A percentile compares a stretch with the other conserved stretches of the same genome.
Evolutionary conservation across 2,888 invertebrate genomes (phyloP).

Genomic region (Agrotis exclamationis): DNA sequence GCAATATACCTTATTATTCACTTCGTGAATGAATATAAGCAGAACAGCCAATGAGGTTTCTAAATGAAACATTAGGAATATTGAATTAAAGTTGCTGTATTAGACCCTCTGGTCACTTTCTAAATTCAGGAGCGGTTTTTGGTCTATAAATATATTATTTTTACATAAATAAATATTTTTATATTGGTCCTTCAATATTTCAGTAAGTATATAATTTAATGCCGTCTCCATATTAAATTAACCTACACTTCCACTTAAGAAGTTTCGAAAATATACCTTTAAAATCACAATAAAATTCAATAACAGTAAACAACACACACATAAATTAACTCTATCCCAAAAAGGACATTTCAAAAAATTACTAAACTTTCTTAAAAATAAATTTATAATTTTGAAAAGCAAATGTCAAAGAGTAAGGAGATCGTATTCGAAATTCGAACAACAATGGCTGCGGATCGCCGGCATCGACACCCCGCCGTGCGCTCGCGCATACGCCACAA

Average conservation of each 20-base stretch:
- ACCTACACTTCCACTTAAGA: neutral
- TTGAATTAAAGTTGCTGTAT: too few species aligned
- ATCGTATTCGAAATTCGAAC: constrained; percentile 80
- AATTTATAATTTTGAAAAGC: constrained; percentile 86
- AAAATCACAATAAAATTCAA: constrained; percentile 49
- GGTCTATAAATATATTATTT: too few species aligned
- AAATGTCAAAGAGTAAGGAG: constrained; percentile 85
- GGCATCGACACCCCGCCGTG: constrained; percentile 82
- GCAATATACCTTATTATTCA: too few species aligned
- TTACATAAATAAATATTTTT: neutral
- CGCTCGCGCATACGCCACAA: constrained; percentile 80
- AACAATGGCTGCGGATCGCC: constrained; percentile 83
- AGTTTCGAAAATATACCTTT: constrained; percentile 1
- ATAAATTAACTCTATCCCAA: constrained; percentile 58
- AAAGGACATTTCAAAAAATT: constrained; percentile 73
- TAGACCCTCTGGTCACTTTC: neutral
- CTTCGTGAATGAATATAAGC: too few species aligned
- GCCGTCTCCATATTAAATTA: neutral
- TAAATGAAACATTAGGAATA: too few species aligned
- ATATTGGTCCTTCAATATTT: too few species aligned
- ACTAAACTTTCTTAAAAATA: constrained; percentile 82
- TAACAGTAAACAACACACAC: constrained; percentile 58
- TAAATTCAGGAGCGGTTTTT: neutral
- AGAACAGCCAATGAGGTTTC: too few species aligned
- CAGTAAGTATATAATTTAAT: neutral